Percentiles rank a stretch among this genome's conserved stretches.
phyloP scores from a whole-genome alignment of 1,140 invertebrate species.

The Cryptotermes secundus region DNA sequence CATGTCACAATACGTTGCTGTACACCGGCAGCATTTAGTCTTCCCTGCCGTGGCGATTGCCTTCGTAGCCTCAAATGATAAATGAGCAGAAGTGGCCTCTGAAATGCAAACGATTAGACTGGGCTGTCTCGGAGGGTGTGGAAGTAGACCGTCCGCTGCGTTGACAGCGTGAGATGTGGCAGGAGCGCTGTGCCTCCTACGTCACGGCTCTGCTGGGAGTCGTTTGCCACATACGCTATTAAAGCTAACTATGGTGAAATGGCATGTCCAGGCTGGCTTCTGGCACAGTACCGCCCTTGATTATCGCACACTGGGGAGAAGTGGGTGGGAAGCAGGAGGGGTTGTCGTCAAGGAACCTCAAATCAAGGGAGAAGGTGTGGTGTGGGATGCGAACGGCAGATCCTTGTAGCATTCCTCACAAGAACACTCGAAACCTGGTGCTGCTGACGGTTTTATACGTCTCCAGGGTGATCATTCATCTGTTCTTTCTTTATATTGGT shows the following conservation, averaged over 20 bases:
- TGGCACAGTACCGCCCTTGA: not conserved
- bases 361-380: not conserved
- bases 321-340: not conserved
- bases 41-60: too few species aligned
- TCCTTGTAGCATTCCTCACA: not conserved
- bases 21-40: too few species aligned
- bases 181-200: not conserved
- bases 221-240: not conserved
- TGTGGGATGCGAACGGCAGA: too few species aligned
- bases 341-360: not conserved
- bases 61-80: too few species aligned
- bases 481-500: too few species aligned
- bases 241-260: constrained; percentile 1
- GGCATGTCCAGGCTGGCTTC: not conserved
- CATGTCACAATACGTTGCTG: too few species aligned
- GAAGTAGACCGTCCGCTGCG: not conserved
- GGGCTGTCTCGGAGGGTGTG: too few species aligned
- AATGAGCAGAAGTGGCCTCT: too few species aligned
- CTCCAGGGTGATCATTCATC: too few species aligned
- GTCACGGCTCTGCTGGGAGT: not conserved
- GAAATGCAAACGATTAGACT: too few species aligned
- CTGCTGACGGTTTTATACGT: not conserved
- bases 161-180: not conserved
- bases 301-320: not conserved
- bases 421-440: not conserved